Evolutionary conservation across 1,140 invertebrate genomes (phyloP).

Genomic region (Panagrolaimus sp.): DNA sequence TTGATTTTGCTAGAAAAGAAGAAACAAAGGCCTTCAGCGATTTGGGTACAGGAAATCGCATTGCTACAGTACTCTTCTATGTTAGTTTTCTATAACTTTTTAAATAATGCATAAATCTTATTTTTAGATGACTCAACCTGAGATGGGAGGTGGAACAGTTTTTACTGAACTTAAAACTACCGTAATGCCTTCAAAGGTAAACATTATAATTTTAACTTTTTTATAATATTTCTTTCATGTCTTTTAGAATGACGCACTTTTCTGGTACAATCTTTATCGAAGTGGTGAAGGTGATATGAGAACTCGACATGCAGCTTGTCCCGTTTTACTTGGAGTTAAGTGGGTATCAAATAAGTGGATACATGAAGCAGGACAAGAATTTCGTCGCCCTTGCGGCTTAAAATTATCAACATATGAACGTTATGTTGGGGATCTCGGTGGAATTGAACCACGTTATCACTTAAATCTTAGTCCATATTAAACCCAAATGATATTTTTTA

Average conservation of each 20-base stretch:
- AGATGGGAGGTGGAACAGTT: slow-evolving; percentile 63
- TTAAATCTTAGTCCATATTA: slow-evolving; percentile 21
- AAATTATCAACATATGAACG: slow-evolving; percentile 46
- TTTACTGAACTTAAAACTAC: slow-evolving; percentile 53
- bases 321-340: slow-evolving; percentile 87
- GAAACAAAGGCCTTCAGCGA: slow-evolving; percentile 82
- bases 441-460: slow-evolving; percentile 38
- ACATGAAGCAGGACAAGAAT: slow-evolving; percentile 86
- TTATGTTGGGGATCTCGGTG: slow-evolving; percentile 54
- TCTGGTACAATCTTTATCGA: slow-evolving; percentile 87
- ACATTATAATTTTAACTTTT: slow-evolving; percentile 2
- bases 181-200: slow-evolving; percentile 41
- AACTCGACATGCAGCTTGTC: slow-evolving; percentile 92
- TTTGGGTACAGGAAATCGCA: slow-evolving; percentile 75
- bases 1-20: slow-evolving; percentile 67
- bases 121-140: slow-evolving; percentile 70
- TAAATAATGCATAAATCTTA: slow-evolving; percentile 1
- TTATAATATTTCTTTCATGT: neutral
- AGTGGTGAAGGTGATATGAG: slow-evolving; percentile 83
- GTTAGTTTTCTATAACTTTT: slow-evolving; percentile 59
- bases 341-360: slow-evolving; percentile 99
- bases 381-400: slow-evolving; percentile 71
- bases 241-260: slow-evolving; percentile 72
- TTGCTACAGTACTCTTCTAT: slow-evolving; percentile 86
- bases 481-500: neutral